These are phyloP conservation scores for Tenthredo notha DNA, from an alignment of 2,888 invertebrate genomes.

Conservation along the genomic window DNA sequence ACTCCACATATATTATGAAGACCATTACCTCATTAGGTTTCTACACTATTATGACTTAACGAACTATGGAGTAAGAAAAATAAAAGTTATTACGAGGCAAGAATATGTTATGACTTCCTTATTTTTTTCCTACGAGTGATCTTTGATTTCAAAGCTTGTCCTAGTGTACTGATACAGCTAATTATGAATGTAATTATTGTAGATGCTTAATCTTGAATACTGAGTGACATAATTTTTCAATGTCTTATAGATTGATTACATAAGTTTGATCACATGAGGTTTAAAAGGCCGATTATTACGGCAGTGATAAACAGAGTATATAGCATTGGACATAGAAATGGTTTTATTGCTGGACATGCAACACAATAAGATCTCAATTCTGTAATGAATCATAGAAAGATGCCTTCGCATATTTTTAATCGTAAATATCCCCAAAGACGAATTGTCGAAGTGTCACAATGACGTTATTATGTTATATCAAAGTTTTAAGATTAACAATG, in stretches of 20 bases:
- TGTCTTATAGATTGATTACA: slow-evolving; percentile 49
- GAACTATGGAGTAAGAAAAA: neutral
- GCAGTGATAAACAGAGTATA: slow-evolving; percentile 29
- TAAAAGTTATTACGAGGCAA: neutral
- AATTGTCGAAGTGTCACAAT: neutral
- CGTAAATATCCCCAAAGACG: neutral
- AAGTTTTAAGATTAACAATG: slow-evolving; percentile 1
- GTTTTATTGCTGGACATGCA: neutral
- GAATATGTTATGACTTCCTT: slow-evolving; percentile 19
- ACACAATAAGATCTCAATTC: slow-evolving; percentile 22
- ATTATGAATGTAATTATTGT: slow-evolving; percentile 56
- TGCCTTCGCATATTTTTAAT: neutral
- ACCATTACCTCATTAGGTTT: slow-evolving; percentile 8
- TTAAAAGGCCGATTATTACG: slow-evolving; percentile 11
- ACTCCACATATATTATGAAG: neutral
- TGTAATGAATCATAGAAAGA: neutral
- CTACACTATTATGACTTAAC: neutral
- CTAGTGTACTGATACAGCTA: slow-evolving; percentile 45
- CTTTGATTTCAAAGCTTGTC: slow-evolving; percentile 37
- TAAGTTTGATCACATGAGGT: slow-evolving; percentile 49
- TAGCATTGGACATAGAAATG: slow-evolving; percentile 20
- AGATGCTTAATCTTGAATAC: slow-evolving; percentile 66
- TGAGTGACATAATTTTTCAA: slow-evolving; percentile 63
- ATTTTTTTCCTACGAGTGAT: neutral
- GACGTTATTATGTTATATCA: neutral